These are phyloP conservation scores for Caenorhabditis imperialis DNA, from an alignment of 2,888 invertebrate genomes.

Conservation along the genomic window DNA sequence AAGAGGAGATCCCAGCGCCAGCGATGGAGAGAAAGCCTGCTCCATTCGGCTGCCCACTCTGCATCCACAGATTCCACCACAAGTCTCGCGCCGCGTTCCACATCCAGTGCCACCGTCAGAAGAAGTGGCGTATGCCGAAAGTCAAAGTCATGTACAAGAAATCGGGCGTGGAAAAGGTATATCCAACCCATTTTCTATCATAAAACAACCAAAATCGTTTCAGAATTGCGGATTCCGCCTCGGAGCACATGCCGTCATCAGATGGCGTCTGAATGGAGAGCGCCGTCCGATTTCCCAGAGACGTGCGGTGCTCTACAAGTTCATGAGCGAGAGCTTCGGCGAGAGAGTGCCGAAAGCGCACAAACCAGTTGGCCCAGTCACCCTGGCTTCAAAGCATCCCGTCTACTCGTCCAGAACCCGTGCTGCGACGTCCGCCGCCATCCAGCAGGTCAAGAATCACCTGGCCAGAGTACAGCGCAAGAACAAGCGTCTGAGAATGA, in stretches of 20 bases:
- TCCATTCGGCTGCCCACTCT: conserved; percentile 5
- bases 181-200: too few relatives aligned
- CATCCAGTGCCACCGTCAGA: conserved; percentile 12
- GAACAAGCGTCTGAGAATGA: conserved; percentile 12
- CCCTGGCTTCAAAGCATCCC: too few relatives aligned
- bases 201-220: too few relatives aligned
- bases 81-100: conserved; percentile 11
- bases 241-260: not conserved
- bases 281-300: not conserved
- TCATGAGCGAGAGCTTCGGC: conserved; percentile 23
- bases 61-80: not conserved
- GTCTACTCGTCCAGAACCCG: too few relatives aligned
- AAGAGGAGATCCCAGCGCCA: too few relatives aligned
- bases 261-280: conserved; percentile 10
- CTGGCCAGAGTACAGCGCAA: too few relatives aligned
- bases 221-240: conserved; percentile 2
- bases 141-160: not conserved
- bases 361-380: not conserved
- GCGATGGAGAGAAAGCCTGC: too few relatives aligned
- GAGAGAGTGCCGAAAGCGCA: not conserved
- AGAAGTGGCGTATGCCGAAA: not conserved
- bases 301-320: not conserved
- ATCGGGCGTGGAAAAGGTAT: too few relatives aligned
- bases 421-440: too few relatives aligned
- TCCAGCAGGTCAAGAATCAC: too few relatives aligned